Evolutionary conservation across 2,888 invertebrate species (phyloP).

Genomic region (Cheilosia impressa): DNA sequence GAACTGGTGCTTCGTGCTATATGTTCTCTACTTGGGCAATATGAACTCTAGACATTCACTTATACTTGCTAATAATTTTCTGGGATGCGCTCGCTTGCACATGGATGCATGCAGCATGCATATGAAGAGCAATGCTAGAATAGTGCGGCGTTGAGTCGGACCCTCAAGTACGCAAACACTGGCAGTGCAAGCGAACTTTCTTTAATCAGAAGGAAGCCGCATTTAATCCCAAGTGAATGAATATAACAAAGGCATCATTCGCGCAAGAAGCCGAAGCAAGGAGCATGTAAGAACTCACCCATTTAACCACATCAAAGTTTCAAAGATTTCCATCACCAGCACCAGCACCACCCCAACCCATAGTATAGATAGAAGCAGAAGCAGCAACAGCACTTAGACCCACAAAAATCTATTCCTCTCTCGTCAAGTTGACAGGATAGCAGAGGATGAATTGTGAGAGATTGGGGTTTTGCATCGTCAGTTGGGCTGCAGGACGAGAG

Average conservation of each 20-base stretch:
- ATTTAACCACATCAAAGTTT: conserved; percentile 74
- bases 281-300: conserved; percentile 57
- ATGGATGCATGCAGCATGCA: conserved; percentile 22
- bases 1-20: background rate
- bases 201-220: conserved; percentile 66
- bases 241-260: conserved; percentile 44
- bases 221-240: conserved; percentile 53
- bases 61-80: conserved; percentile 66
- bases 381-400: conserved; percentile 24
- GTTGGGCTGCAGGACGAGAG: conserved; percentile 18
- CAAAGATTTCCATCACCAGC: conserved; percentile 63
- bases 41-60: conserved; percentile 64
- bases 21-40: background rate
- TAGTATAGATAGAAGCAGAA: background rate
- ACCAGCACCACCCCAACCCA: background rate
- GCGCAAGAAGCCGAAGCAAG: conserved; percentile 8
- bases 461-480: conserved; percentile 72
- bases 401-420: conserved; percentile 64
- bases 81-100: conserved; percentile 6
- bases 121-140: background rate
- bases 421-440: conserved; percentile 71
- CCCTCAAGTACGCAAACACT: conserved; percentile 32
- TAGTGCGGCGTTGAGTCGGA: background rate
- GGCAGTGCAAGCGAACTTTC: conserved; percentile 40
- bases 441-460: conserved; percentile 65